Conservation (phyloP, 35 echinoderm and acorn worm genomes). For the Heliocidaris erythrogramma region DNA sequence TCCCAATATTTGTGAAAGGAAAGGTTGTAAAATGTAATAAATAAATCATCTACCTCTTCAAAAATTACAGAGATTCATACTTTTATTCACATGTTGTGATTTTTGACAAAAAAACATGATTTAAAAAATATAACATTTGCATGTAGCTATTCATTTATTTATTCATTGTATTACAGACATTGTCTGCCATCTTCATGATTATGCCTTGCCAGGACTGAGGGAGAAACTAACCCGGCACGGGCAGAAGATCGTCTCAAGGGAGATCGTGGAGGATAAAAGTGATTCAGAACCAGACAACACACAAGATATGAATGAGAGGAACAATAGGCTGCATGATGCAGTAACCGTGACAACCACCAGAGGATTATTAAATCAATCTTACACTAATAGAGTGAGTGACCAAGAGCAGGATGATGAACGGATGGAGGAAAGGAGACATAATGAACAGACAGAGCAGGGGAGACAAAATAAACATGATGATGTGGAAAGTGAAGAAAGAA, state of each 20-base stretch:
- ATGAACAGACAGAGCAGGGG: not conserved
- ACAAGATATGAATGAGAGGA: not conserved
- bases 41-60: not conserved
- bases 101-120: no score
- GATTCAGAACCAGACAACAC: not conserved
- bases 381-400: not conserved
- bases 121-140: no score
- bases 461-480: not conserved
- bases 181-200: conserved; percentile 37
- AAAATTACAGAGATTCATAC: no score
- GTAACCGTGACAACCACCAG: not conserved
- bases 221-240: not conserved
- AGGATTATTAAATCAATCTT: not conserved
- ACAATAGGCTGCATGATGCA: not conserved
- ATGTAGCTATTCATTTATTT: not conserved
- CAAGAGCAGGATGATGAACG: not conserved
- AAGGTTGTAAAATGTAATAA: not conserved
- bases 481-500: not conserved
- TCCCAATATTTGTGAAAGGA: not conserved
- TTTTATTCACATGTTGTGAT: no score
- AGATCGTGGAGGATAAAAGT: not conserved
- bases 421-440: not conserved
- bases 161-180: conserved; percentile 19
- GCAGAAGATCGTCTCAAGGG: not conserved
- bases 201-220: not conserved